Evolutionary conservation across 2,797 vertebrate species (phyloP), one percentile per base, ranked within the genome.

Genomic region (Pangasius sanitwongsei): DNA sequence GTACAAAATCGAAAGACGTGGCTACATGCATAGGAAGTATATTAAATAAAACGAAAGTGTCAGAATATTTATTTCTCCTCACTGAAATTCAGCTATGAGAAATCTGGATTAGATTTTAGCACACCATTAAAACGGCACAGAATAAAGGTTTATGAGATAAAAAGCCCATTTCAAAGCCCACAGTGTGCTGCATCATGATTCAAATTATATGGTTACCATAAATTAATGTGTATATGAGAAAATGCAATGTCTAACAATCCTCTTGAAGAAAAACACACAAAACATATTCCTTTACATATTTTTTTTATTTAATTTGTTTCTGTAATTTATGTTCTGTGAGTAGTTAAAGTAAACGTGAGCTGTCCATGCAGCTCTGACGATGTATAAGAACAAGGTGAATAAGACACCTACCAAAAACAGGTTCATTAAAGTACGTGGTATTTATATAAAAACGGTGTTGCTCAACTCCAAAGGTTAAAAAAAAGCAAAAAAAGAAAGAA

Each of bases 381-480:
- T 88, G 88, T 90, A 37, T 86, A 88, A 13, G 88, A 84, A 90
- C 25, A 63, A 77, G 82, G 12, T 87, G 87, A 90, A 89, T 88
- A 85, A 91, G 89, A 88, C 65, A 87, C 12, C 37, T 83, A 23
- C 80, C 23, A 28, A 83, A 4, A 86, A 77, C 82, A 87, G 28
- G 90, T 89, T 65, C 85, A 82, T 81, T 89, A 91, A 93, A 91
- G 89, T 92, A 85, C 93, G 88, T 93, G 92, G 87, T 90, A 41
- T 63, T 83, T 37, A n/a, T 83, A 63, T 44, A 90, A 89, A 92
- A 65, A 67, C 34, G 88, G 48, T 91, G 34, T 89, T 86, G 63
- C 86, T 67, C 89, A 90, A 82, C 34, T 78, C 55, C 87, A 92
- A 89, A 23, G 69, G 85, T 88, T 59, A 89, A 41, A 31, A 69